These are phyloP conservation scores for Monarcha castaneiventris DNA, from an alignment of 2,113 vertebrate species.

Conservation along the genomic window DNA sequence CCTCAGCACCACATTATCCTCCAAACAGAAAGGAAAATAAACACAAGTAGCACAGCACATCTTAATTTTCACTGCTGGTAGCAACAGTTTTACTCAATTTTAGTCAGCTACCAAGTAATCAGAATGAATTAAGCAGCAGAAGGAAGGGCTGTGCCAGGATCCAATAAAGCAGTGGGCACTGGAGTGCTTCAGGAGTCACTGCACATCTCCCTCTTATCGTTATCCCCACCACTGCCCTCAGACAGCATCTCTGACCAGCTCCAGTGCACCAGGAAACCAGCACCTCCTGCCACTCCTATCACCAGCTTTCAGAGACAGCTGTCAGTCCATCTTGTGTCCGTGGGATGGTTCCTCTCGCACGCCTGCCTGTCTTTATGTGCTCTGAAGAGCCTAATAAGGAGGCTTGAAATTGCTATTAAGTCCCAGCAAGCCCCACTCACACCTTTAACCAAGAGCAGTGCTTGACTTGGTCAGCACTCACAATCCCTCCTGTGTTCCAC, in stretches of 20 bases:
- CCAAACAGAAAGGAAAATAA: not conserved
- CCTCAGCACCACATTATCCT: not conserved
- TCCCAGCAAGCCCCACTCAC: not conserved
- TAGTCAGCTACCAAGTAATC: slow-evolving; percentile 14
- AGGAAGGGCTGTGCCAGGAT: not conserved
- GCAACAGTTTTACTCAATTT: slow-evolving; percentile 40
- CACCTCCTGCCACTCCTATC: not conserved
- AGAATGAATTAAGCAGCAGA: slow-evolving; percentile 25
- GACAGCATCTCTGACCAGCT: not conserved
- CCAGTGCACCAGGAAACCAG: not conserved
- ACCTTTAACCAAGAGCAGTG: not conserved
- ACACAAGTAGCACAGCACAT: not conserved
- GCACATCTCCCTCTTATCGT: not conserved
- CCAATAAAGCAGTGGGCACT: not conserved
- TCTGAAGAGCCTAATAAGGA: not conserved
- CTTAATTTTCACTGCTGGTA: not conserved
- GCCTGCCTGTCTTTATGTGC: not conserved
- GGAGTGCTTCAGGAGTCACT: not conserved
- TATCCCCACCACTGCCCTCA: not conserved
- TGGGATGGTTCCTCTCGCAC: not conserved
- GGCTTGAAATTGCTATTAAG: not conserved
- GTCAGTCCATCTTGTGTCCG: not conserved
- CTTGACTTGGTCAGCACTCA: not conserved
- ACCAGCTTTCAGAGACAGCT: not conserved
- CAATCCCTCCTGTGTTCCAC: not conserved